These are phyloP conservation scores for Teleogryllus oceanicus DNA, from an alignment of 2,888 invertebrate species.

Conservation along the genomic window DNA sequence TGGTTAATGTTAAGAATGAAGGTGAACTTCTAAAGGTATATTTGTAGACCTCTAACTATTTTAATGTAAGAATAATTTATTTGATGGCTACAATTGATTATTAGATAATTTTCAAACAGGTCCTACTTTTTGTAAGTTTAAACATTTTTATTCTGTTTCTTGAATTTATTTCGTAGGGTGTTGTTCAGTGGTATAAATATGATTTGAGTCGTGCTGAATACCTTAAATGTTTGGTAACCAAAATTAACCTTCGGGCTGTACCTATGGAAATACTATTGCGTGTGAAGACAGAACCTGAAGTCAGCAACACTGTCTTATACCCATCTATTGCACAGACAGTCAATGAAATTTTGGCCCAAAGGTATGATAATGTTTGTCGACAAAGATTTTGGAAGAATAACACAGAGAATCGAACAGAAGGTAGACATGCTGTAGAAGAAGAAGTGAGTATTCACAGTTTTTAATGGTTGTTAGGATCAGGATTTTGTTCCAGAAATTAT, in stretches of 20 bases:
- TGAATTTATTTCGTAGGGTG: conserved; percentile 36
- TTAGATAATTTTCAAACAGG: no score
- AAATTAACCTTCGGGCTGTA: conserved; percentile 40
- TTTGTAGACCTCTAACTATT: not conserved
- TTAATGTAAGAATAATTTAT: no score
- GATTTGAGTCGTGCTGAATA: conserved; percentile 30
- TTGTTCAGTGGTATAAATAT: conserved; percentile 41
- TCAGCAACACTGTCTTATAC: conserved; percentile 31
- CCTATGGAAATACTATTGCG: conserved; percentile 40
- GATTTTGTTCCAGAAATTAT: not conserved
- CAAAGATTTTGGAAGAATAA: conserved; percentile 18
- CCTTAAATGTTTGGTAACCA: conserved; percentile 35
- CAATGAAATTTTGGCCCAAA: conserved; percentile 30
- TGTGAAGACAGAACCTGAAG: conserved; percentile 39
- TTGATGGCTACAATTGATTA: no score
- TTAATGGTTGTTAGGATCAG: not conserved
- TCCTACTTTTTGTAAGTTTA: no score
- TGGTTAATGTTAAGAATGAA: conserved; percentile 41
- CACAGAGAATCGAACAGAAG: conserved; percentile 26
- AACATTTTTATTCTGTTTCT: not conserved
- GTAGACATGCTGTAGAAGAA: conserved; percentile 36
- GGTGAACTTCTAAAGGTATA: conserved; percentile 41
- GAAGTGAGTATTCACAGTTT: conserved; percentile 31
- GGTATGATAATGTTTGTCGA: conserved; percentile 33
- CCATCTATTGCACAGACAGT: conserved; percentile 31